Percentiles rank a stretch among this genome's conserved stretches.
phyloP scores from a whole-genome alignment of 2,113 vertebrate species.

The Pseudolaguvia tuberculata region DNA sequence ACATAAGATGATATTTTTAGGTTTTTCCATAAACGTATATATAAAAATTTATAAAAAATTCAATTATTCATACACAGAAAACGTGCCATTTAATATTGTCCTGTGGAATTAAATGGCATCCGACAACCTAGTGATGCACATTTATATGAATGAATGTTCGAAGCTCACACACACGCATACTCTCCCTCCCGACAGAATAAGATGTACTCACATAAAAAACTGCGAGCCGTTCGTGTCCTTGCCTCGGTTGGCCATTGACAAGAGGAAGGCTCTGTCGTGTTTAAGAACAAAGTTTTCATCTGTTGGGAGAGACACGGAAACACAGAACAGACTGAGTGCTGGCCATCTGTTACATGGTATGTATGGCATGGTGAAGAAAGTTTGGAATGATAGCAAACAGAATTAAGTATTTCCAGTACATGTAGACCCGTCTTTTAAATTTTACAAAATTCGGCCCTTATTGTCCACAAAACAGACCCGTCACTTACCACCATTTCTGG shows the following conservation, averaged over 20 bases:
- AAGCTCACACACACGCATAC: conserved; percentile 41
- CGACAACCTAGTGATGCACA: conserved; percentile 56
- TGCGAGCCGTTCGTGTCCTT: conserved; percentile 98
- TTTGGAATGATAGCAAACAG: too few relatives aligned
- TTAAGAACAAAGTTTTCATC: conserved; percentile 99
- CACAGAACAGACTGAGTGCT: conserved; percentile 26
- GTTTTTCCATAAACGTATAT: too few relatives aligned
- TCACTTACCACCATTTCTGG: too few relatives aligned
- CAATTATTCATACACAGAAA: conserved; percentile 13
- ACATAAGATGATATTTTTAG: too few relatives aligned
- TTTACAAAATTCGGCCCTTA: too few relatives aligned
- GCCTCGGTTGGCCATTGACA: conserved; percentile 99
- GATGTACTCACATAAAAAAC: conserved; percentile 96
- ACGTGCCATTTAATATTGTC: conserved; percentile 41
- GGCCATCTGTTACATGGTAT: conserved; percentile 2
- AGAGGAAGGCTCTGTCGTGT: conserved; percentile 96
- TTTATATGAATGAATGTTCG: conserved; percentile 70
- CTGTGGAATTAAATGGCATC: conserved; percentile 42
- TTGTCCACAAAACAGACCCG: too few relatives aligned
- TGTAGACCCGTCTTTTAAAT: neutral
- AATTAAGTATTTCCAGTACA: neutral
- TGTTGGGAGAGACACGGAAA: conserved; percentile 69
- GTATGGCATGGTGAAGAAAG: neutral
- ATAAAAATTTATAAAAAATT: too few relatives aligned
- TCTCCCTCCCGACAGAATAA: conserved; percentile 11